Conservation (phyloP, 2,113 vertebrate species). For the Ptilorrhoa leucosticta region DNA sequence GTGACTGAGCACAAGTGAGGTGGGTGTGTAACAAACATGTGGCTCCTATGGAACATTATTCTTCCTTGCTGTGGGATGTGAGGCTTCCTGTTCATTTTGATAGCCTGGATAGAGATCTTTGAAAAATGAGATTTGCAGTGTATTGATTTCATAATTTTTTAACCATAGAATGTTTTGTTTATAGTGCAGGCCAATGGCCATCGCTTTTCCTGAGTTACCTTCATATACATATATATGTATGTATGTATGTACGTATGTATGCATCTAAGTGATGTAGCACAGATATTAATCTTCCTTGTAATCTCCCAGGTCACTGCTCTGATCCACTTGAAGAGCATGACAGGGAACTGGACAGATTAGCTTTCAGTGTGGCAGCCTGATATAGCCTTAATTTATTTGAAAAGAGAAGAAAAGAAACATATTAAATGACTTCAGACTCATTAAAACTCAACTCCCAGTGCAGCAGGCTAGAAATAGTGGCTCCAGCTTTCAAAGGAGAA, state of each 20-base stretch:
- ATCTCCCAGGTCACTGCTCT: background rate
- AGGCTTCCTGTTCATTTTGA: background rate
- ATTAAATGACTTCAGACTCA: background rate
- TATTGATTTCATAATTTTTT: background rate
- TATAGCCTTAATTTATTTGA: background rate
- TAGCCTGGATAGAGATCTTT: background rate
- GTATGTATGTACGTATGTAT: background rate
- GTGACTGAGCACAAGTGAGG: background rate
- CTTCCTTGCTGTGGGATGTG: background rate
- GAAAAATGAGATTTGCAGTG: background rate
- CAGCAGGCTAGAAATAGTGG: background rate
- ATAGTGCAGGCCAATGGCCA: background rate
- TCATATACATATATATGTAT: background rate
- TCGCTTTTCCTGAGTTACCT: background rate
- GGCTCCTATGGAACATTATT: background rate
- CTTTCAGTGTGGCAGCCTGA: background rate
- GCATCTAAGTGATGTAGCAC: background rate
- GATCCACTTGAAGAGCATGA: background rate
- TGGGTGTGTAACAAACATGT: rapidly evolving
- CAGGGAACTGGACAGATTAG: background rate
- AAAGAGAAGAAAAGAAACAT: background rate
- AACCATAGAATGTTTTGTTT: background rate
- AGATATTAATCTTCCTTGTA: background rate
- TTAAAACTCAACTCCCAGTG: background rate
- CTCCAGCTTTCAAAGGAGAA: background rate